Conservation (phyloP, 2,888 invertebrate species). For the Cybosia mesomella region DNA sequence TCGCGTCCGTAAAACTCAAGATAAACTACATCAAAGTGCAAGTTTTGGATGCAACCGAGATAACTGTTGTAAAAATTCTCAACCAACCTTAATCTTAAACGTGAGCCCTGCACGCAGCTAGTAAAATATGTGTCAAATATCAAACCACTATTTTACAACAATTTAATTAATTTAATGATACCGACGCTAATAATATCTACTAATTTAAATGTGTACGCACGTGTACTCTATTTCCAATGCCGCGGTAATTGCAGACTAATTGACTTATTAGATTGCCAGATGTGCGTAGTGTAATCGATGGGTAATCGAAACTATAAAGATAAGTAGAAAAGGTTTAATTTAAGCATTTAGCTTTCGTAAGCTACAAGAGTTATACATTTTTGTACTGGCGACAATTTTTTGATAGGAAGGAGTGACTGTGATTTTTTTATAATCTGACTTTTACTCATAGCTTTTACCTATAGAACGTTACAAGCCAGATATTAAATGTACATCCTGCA, state of each 20-base stretch:
- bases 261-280: slow-evolving; percentile 1
- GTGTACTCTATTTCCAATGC: not conserved
- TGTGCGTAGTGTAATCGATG: not conserved
- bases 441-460: too few relatives aligned
- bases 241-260: not conserved
- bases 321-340: not conserved
- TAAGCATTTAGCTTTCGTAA: not conserved
- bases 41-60: too few relatives aligned
- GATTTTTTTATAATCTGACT: not conserved
- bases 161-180: not conserved
- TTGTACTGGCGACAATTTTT: not conserved
- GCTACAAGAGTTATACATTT: not conserved
- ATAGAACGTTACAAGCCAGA: too few relatives aligned
- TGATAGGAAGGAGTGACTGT: not conserved
- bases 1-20: too few relatives aligned
- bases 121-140: not conserved
- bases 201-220: not conserved
- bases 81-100: not conserved
- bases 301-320: not conserved
- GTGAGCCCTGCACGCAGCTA: not conserved
- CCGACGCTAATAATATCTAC: slow-evolving; percentile 4
- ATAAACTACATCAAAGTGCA: too few relatives aligned
- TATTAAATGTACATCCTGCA: too few relatives aligned
- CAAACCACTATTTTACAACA: not conserved
- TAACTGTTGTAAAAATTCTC: not conserved